Percentiles rank a stretch among this genome's conserved stretches.
phyloP scores from a whole-genome alignment of 2,797 vertebrate species.

The Scolopax bukidnonensis region DNA sequence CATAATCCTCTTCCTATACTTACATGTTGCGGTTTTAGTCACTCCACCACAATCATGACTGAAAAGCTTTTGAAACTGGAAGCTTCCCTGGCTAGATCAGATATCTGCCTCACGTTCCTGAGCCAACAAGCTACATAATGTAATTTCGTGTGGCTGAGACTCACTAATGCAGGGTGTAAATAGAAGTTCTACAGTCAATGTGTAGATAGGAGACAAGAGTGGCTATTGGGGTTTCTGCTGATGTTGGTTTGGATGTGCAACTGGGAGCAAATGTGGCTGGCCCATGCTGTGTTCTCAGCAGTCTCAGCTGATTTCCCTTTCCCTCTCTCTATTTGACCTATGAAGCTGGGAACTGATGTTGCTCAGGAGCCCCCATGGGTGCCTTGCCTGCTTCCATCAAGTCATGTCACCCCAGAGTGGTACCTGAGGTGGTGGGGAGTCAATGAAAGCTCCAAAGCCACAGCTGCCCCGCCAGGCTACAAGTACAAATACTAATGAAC shows the following conservation, averaged over 20 bases:
- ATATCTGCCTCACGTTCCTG: background rate
- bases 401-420: background rate
- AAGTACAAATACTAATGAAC: background rate
- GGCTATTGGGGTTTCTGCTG: background rate
- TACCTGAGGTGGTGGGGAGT: background rate
- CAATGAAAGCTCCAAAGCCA: background rate
- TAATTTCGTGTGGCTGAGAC: background rate
- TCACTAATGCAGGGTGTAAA: background rate
- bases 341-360: background rate
- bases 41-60: background rate
- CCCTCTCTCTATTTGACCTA: background rate
- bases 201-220: background rate
- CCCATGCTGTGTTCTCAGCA: background rate
- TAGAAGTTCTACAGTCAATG: background rate
- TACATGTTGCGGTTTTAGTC: background rate
- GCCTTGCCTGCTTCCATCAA: background rate
- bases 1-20: background rate
- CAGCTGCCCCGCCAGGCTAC: background rate
- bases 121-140: background rate
- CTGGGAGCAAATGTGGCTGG: background rate
- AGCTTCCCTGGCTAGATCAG: background rate
- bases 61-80: background rate
- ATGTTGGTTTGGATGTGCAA: background rate
- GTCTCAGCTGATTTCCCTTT: background rate
- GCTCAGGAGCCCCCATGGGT: background rate